Conservation (phyloP, 2,797 vertebrate genomes). For the Gobio occitaniae region DNA sequence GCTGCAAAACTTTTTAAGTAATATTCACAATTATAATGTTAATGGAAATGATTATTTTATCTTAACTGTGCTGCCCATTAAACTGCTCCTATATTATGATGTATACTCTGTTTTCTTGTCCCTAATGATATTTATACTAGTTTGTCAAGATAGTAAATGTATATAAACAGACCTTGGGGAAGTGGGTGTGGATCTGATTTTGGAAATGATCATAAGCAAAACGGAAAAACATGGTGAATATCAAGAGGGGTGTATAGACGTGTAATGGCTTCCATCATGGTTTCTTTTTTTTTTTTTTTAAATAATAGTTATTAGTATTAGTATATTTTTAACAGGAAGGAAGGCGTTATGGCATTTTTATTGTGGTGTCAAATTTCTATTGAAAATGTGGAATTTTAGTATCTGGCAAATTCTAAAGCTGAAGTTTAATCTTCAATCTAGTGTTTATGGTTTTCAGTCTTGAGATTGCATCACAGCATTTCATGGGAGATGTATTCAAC, state of each 20-base stretch:
- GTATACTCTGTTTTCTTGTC: background rate
- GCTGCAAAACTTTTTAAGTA: no score
- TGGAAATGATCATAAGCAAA: background rate
- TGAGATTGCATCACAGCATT: background rate
- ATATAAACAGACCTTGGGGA: background rate
- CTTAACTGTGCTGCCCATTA: background rate
- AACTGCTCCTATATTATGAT: background rate
- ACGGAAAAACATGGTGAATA: background rate
- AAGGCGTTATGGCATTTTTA: background rate
- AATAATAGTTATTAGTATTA: background rate
- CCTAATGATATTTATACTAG: background rate
- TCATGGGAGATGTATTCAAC: background rate
- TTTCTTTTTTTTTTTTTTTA: background rate
- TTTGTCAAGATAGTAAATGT: background rate
- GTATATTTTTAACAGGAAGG: background rate
- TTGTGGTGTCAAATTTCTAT: background rate
- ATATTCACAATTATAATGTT: background rate
- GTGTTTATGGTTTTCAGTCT: background rate
- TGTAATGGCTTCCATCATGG: background rate
- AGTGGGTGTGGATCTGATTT: constrained; percentile 10
- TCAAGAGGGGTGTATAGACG: background rate
- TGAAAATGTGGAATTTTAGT: background rate
- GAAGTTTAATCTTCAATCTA: background rate
- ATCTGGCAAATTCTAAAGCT: background rate
- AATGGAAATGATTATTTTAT: background rate